Evolutionary conservation across 2,113 vertebrate species (phyloP).

Genomic region (Melanostigma gelatinosum): DNA sequence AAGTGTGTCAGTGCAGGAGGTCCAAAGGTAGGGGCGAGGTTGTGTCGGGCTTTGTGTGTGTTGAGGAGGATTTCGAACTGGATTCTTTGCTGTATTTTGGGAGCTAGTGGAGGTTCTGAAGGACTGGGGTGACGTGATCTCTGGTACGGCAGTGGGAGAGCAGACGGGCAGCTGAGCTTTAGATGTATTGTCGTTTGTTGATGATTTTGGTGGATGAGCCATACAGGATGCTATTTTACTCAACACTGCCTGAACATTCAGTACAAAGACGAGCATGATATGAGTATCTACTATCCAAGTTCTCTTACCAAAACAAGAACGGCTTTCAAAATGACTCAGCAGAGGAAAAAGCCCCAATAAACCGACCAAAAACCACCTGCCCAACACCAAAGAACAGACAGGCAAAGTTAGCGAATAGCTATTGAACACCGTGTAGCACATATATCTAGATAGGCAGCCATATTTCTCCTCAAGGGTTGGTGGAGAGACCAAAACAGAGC

Average conservation of each 20-base stretch:
- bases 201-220: too few relatives aligned
- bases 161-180: too few relatives aligned
- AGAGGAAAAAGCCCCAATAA: neutral
- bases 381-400: neutral
- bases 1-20: too few relatives aligned
- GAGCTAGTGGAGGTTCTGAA: too few relatives aligned
- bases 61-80: too few relatives aligned
- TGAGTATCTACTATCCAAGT: neutral
- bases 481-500: conserved; percentile 2
- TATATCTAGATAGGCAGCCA: neutral
- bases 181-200: too few relatives aligned
- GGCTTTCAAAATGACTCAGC: neutral
- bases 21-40: too few relatives aligned
- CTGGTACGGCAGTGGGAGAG: too few relatives aligned
- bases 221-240: neutral
- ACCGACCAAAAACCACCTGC: neutral
- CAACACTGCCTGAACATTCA: neutral
- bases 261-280: conserved; percentile 2
- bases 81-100: too few relatives aligned
- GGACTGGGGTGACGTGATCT: too few relatives aligned
- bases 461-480: neutral
- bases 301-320: neutral
- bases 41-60: too few relatives aligned
- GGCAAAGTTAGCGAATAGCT: neutral
- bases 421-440: neutral